Percentiles rank a stretch among this genome's conserved stretches.
phyloP scores from a whole-genome alignment of 1,140 invertebrate genomes.

The Drosophila baimaii region DNA sequence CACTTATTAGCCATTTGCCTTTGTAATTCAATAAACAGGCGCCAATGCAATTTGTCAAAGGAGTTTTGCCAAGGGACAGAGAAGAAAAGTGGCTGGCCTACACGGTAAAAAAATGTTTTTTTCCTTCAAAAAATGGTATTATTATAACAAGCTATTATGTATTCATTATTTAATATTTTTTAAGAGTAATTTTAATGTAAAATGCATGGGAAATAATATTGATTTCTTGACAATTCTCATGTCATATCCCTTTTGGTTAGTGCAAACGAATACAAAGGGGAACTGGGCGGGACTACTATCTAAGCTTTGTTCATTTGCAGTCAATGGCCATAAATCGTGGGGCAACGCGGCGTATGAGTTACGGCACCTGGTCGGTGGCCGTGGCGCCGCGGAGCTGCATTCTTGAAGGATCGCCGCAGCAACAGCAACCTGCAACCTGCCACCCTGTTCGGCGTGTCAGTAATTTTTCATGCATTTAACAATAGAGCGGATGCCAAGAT shows the following conservation, averaged over 20 bases:
- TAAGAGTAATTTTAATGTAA: no score
- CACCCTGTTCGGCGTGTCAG: slow-evolving; percentile 36
- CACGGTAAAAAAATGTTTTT: neutral
- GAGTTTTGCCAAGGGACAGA: slow-evolving; percentile 16
- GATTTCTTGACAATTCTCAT: no score
- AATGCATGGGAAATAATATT: no score
- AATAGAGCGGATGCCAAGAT: slow-evolving; percentile 56
- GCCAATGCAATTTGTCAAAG: slow-evolving; percentile 73
- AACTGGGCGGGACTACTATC: no score
- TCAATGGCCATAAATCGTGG: slow-evolving; percentile 68
- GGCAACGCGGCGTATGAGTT: slow-evolving; percentile 72
- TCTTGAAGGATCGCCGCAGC: slow-evolving; percentile 29
- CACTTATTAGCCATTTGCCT: slow-evolving; percentile 26
- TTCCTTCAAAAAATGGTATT: no score
- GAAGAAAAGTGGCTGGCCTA: neutral
- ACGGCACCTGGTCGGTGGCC: slow-evolving; percentile 28
- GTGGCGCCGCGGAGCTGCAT: neutral
- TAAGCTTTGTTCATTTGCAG: slow-evolving; percentile 73
- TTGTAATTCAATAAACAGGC: slow-evolving; percentile 73
- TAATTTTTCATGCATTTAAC: slow-evolving; percentile 81
- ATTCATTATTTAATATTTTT: no score
- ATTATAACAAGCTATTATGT: no score
- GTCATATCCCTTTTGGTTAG: no score
- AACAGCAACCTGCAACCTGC: slow-evolving; percentile 6
- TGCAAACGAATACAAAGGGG: no score